Base-by-base conservation (phyloP, 1,140 invertebrate genomes). In the Andrena cerasifolii region DNA sequence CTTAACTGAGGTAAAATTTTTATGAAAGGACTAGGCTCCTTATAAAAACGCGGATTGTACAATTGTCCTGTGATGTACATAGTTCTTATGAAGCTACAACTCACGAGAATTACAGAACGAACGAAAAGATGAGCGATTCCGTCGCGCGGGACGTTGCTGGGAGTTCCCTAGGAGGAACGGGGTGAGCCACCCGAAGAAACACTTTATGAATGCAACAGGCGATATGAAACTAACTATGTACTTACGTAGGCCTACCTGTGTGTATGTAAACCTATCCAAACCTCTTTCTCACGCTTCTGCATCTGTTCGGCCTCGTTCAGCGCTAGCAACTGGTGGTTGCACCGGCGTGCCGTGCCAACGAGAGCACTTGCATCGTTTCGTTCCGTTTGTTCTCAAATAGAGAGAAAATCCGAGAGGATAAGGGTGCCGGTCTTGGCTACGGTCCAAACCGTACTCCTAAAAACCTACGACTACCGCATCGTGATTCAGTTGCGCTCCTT, bases 331-430 rank as follows among this genome's bases (percentile, higher is more conserved):
- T 92, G 91, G 91, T 92, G 91, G 91, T 91, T 91, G 90, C 90
- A 92, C 88, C 80, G 88, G 86, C 86, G 79, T 83, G 81, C 88
- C 83, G 86, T 86, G 86, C 76, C 86, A 84, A 80, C 82, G 85
- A 89, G 86, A 89, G 88, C 88, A 88, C 88, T 91, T 91, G 90
- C 90, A 91, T 88, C 87, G 87, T 88, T 88, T 88, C 83, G 83
- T 90, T 87, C 86, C 89, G 89, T 92, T 92, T 91, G 90, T 92
- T 91, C 90, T 91, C 89, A 92, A 92, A 92, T 90, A 92, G 89
- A 91, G 90, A 90, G 90, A 91, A 91, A 92, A 92, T 90, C 88
- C 89, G 76, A 58, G 85, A 86, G 89, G 90, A 90, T 91, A 90
- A 91, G 85, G 84, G 87, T 82, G 83, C 65, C 85, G 80, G 87